These are phyloP conservation scores for Glareola pratincola DNA, from an alignment of 2,113 vertebrate genomes.

Conservation along the genomic window DNA sequence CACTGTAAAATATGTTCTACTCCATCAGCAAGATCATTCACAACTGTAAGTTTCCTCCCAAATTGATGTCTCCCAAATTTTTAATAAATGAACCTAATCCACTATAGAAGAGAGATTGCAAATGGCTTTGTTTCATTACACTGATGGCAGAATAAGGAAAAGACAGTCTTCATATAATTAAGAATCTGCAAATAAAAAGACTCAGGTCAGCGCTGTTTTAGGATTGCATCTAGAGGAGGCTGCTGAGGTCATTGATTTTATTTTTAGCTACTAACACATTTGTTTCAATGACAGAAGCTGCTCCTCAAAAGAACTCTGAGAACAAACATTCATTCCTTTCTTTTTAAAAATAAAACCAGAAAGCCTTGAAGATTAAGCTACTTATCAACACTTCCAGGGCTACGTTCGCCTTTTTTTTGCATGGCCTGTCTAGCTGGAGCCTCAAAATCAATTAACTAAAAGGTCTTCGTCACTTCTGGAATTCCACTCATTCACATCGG, in stretches of 20 bases:
- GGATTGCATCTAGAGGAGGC: neutral
- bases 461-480: conserved; percentile 49
- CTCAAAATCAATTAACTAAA: conserved; percentile 52
- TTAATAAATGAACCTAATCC: neutral
- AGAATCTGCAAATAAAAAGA: neutral
- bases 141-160: neutral
- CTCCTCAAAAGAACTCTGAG: conserved; percentile 2
- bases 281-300: neutral
- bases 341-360: conserved; percentile 7
- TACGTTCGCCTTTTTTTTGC: neutral
- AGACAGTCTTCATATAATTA: neutral
- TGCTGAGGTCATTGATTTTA: conserved; percentile 16
- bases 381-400: conserved; percentile 24
- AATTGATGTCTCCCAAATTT: neutral
- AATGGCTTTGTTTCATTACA: neutral
- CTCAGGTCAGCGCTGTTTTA: neutral
- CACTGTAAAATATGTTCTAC: neutral
- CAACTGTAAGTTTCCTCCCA: neutral
- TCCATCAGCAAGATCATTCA: neutral
- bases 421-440: neutral
- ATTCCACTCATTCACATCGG: conserved; percentile 8
- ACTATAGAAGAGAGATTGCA: neutral
- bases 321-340: conserved; percentile 16
- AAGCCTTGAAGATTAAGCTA: conserved; percentile 31
- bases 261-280: conserved; percentile 15